Evolutionary conservation across 2,888 invertebrate genomes (phyloP).

Genomic region (Cephus spinipes): DNA sequence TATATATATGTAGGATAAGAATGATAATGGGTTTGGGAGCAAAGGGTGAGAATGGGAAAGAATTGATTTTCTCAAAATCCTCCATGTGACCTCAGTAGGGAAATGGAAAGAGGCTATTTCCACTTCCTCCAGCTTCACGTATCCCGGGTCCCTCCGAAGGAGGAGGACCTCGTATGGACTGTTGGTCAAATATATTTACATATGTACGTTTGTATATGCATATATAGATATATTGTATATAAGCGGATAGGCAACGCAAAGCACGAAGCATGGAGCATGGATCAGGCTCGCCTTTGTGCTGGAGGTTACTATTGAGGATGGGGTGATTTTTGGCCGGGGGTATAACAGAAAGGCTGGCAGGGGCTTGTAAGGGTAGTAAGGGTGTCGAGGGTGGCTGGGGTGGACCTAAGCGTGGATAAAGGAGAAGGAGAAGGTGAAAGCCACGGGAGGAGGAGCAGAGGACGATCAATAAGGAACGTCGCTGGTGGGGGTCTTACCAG

Average conservation of each 20-base stretch:
- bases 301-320: constrained; percentile 35
- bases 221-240: not conserved
- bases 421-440: constrained; percentile 42
- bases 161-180: not conserved
- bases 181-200: not conserved
- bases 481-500: constrained; percentile 64
- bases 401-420: constrained; percentile 59
- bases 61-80: not conserved
- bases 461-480: constrained; percentile 66
- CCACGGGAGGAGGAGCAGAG: constrained; percentile 51
- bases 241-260: not conserved
- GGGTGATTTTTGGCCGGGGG: constrained; percentile 61
- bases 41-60: not conserved
- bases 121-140: not conserved
- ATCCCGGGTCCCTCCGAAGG: not conserved
- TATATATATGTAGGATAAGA: not conserved
- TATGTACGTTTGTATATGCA: not conserved
- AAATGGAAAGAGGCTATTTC: not conserved
- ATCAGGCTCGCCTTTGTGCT: constrained; percentile 30
- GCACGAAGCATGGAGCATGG: constrained; percentile 15
- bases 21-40: not conserved
- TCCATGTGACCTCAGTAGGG: not conserved
- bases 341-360: constrained; percentile 55
- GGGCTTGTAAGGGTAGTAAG: constrained; percentile 21
- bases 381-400: constrained; percentile 47